Base-by-base conservation (phyloP, 2,888 invertebrate genomes). In the Pseudococcus jackbeardsleyi region DNA sequence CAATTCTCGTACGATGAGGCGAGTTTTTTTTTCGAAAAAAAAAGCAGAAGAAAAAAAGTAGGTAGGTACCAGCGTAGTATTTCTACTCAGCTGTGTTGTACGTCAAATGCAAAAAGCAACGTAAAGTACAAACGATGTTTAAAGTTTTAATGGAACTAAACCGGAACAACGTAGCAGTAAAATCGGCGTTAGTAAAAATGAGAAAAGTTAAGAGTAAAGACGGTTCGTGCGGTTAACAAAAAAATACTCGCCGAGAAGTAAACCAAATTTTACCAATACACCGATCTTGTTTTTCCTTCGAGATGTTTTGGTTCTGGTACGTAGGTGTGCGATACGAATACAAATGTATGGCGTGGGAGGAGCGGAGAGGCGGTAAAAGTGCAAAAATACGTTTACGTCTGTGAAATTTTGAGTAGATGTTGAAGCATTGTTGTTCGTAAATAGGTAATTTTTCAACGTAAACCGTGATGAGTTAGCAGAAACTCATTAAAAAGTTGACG, bases 111-210 rank as follows among this genome's bases (percentile, higher is more conserved):
- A 72, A 72, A 72, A 12, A 72, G 26, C 26, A 72, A 12, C 68
- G 26, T 72, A 72, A 72, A 26, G 68, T 72, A 72, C 68, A 72
- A 72, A 72, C 68, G 68, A 72, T 72, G 68, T 72, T 72, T 72
- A 72, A 72, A 72, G 26, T 72, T 72, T 72, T 72, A 72, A 72
- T 72, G 26, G 68, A 72, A 72, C 68, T 72, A 72, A 72, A 72
- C 68, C 68, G 68, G 68, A 72, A 72, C 68, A 72, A 72, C 68
- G 68, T 33, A 12, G 68, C 26, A 72, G 68, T 72, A 26, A 72
- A 72, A 72, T 72, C 26, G 68, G 68, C 68, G 68, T 72, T 72
- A n/a, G 68, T 72, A 72, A 72, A 72, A 72, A 72, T 72, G 68
- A 72, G 68, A 72, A 72, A 72, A 72, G 68, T 72, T 72, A 33